Evolutionary conservation across 2,797 vertebrate species (phyloP), one percentile per base, ranked within the genome.

Genomic region (Enteromius mattozi): DNA sequence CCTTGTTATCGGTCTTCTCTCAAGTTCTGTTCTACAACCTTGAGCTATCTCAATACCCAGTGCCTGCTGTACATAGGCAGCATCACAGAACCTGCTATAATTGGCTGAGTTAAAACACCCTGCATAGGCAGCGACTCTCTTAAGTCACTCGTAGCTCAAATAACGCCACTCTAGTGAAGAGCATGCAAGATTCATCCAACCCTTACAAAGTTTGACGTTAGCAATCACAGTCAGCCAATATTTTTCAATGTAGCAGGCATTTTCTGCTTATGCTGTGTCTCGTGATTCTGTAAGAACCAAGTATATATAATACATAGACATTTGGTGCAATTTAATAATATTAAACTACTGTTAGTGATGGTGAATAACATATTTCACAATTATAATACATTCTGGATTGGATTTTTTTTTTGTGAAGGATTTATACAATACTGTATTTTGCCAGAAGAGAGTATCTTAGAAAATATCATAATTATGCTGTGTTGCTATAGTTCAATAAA

Each of bases 71-170:
- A 30, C 24, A 71, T 21, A 33, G 10, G 27, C 42, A 66, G 27
- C 19, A 79, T 78, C n/a, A 12, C 21, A 42, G 0, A 79, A 79
- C 61, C 77, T 30, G 59, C 65, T 65, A 63, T 65, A 63, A 78
- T 33, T 78, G 40, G 24, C 37, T 65, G 77, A 65, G 63, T 78
- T 37, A 61, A 78, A 78, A 19, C 24, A 65, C 37, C 9, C 14
- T 78, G n/a, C 56, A 30, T 27, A 45, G 37, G 24, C 59, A 63
- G n/a, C 37, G 27, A 47, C 35, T 63, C 16, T 61, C 24, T 27
- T 6, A 47, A 78, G 77, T 63, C 77, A 47, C 17, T 47, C 14
- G 10, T 5, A 78, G 37, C 37, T 63, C 14, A 78, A 78, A 45
- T 63, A 63, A 78, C 35, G 1, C 54, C 6, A 21, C 49, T 54